Conservation (phyloP, 92 coral and sea anemone genomes). For the Palythoa caribaeorum region DNA sequence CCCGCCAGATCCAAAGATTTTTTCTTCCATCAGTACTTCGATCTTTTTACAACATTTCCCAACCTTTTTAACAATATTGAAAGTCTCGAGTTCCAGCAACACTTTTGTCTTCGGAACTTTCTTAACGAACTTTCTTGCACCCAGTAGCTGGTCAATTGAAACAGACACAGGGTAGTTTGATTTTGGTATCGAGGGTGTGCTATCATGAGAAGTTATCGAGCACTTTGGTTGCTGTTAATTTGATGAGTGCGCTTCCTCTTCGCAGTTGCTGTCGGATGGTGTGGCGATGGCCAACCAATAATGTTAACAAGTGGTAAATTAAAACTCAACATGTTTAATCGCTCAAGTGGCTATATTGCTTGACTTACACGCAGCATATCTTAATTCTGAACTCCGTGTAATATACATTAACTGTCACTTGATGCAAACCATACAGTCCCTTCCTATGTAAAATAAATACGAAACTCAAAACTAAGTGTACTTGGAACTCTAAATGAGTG, state of each 20-base stretch:
- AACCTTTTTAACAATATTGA: no score
- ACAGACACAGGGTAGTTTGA: no score
- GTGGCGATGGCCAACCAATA: background rate
- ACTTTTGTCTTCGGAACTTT: no score
- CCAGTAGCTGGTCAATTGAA: no score
- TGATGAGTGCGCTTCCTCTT: no score
- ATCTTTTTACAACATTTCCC: no score
- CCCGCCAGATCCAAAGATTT: background rate
- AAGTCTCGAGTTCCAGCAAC: no score
- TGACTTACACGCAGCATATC: background rate
- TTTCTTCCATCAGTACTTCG: background rate
- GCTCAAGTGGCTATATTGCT: background rate
- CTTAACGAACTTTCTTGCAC: no score
- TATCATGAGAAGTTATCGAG: no score
- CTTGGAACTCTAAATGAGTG: background rate
- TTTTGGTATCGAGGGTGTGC: no score
- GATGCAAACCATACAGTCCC: constrained; percentile 2
- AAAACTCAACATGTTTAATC: background rate
- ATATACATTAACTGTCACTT: background rate
- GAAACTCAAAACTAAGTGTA: background rate
- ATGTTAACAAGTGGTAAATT: background rate
- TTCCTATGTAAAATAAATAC: constrained; percentile 8
- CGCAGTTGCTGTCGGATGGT: no score
- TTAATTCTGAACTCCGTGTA: background rate
- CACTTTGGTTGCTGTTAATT: no score